These are phyloP conservation scores for Bombylius discolor DNA, from an alignment of 2,888 invertebrate genomes.

Conservation along the genomic window DNA sequence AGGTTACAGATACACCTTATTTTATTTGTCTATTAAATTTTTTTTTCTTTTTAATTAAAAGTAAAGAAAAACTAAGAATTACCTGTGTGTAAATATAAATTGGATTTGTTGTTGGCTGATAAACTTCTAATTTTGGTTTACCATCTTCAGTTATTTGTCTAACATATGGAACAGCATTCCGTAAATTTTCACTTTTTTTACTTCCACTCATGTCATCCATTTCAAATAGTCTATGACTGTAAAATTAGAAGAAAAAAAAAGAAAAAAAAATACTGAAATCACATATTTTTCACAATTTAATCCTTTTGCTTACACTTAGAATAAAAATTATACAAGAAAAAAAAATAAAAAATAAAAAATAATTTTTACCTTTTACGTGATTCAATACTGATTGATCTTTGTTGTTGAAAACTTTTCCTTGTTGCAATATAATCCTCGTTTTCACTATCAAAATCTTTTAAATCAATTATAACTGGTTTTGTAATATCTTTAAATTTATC, in stretches of 20 bases:
- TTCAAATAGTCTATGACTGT: conserved; percentile 39
- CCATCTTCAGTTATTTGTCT: conserved; percentile 47
- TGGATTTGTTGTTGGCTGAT: conserved; percentile 44
- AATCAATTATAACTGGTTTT: conserved; percentile 36
- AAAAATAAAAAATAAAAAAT: neutral
- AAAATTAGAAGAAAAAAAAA: neutral
- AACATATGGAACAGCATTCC: conserved; percentile 47
- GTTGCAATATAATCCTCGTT: conserved; percentile 43
- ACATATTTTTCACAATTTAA: no score
- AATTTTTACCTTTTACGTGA: conserved; percentile 42
- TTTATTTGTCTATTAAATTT: no score
- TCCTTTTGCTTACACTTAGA: no score
- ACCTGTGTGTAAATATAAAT: conserved; percentile 40
- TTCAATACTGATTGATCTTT: conserved; percentile 48
- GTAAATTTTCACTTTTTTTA: conserved; percentile 46
- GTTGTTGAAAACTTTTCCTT: conserved; percentile 47
- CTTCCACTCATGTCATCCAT: conserved; percentile 47
- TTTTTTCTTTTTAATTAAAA: no score
- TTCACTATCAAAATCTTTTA: conserved; percentile 31
- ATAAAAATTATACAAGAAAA: neutral
- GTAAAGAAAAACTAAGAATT: conserved; percentile 13
- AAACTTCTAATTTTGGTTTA: conserved; percentile 44
- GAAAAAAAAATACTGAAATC: neutral
- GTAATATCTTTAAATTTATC: conserved; percentile 33
- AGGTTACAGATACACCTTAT: conserved; percentile 3